Base-by-base conservation (phyloP, 92 coral and sea anemone genomes). In the Siderastrea radians region DNA sequence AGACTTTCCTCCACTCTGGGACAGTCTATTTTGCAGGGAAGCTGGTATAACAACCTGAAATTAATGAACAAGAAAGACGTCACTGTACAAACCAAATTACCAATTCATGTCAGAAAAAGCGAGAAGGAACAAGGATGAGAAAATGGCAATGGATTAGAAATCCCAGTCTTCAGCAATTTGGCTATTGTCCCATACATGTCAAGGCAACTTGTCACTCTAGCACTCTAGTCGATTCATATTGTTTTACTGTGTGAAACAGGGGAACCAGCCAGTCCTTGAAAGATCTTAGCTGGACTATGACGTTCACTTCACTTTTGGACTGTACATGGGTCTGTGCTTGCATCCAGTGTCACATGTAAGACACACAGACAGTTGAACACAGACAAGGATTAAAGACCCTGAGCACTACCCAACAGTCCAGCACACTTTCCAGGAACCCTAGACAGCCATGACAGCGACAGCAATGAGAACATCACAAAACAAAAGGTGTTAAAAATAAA, bases 11-110 rank as follows among this genome's bases (percentile, higher is more conserved):
- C 68, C 91, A 67, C 88, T 55, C 38, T 68, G 69, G n/a, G 94
- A 87, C 43, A 90, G 70, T 68, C 93, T 81, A 68, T 86, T 88
- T 45, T 91, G 75, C 68, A 93, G 89, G 4, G 93, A 81, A n/a
- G 83, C 79, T 3, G 96, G 92, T 47, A 93, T 78, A 53, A 77
- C 80, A 63, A 91, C 95, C 98, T 95, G 80, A 65, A 89, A 83
- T 75, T 45, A 61, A 59, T 44, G 55, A 62, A 19, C 13, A 49
- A 26, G 9, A 72, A 47, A 38, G 7, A 13, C 6, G n/a, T 73
- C 6, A n/a, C 5, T 6, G 11, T 7, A 47, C 59, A 6, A 60
- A n/a, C 66, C 66, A 26, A 26, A 26, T 26, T 26, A 26, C 0
- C 26, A 17, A 19, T 38, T 65, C 19, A 13, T 61, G 2, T 2